These are phyloP conservation scores for Acrocephalus scirpaceus DNA, from an alignment of 2,797 vertebrate genomes.

Conservation along the genomic window DNA sequence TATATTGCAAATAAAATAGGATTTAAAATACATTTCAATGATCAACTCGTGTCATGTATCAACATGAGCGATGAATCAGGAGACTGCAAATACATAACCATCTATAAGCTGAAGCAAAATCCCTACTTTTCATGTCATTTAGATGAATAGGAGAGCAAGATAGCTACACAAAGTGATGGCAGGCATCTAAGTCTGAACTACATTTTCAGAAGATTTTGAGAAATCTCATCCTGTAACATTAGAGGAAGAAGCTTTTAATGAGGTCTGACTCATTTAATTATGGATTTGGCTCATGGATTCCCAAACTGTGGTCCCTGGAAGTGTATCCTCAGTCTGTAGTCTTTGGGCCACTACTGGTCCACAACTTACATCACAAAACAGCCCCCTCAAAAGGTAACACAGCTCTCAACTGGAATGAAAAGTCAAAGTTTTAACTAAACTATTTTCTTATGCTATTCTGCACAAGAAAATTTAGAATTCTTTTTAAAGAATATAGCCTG, in stretches of 20 bases:
- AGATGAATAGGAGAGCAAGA: background rate
- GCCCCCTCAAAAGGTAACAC: background rate
- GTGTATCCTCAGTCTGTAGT: rapidly evolving
- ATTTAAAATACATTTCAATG: background rate
- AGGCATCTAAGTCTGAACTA: background rate
- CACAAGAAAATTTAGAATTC: background rate
- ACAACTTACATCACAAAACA: background rate
- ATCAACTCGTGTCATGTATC: background rate
- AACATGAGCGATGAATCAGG: background rate
- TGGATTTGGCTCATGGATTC: background rate
- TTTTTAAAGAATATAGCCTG: background rate
- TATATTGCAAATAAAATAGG: background rate
- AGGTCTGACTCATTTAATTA: background rate
- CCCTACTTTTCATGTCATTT: background rate
- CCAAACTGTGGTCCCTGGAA: background rate
- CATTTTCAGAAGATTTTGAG: background rate
- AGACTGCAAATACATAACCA: background rate
- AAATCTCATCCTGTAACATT: background rate
- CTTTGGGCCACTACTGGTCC: background rate
- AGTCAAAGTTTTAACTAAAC: background rate
- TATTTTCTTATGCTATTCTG: background rate
- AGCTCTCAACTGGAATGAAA: background rate
- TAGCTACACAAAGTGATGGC: background rate
- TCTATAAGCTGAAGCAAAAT: background rate
- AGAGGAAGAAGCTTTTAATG: background rate